A percentile compares a stretch with the other conserved stretches of the same genome.
phyloP scores from a whole-genome alignment of 2,797 vertebrate genomes.

The Gorsachius magnificus region DNA sequence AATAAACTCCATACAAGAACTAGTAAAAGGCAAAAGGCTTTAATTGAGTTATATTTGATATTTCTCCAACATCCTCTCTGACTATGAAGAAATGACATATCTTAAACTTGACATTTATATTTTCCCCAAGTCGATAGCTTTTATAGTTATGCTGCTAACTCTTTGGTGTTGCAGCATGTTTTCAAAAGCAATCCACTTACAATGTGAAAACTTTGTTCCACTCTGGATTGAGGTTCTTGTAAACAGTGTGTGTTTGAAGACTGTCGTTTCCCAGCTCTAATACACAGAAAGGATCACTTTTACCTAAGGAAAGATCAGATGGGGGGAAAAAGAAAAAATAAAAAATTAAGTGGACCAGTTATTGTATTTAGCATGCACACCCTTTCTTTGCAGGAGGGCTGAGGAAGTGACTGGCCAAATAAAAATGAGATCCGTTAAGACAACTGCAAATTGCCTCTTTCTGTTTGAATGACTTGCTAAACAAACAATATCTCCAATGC shows the following conservation, averaged over 20 bases:
- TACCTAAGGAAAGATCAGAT: constrained; percentile 79
- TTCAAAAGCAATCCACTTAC: constrained; percentile 79
- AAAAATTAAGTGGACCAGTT: not conserved
- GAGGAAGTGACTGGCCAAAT: not conserved
- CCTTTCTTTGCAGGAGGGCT: not conserved
- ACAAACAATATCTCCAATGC: fast-evolving
- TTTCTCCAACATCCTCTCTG: constrained; percentile 36
- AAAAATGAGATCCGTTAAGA: not conserved
- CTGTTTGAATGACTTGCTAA: not conserved
- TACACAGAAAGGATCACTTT: constrained; percentile 92
- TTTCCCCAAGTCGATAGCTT: constrained; percentile 25
- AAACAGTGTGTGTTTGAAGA: constrained; percentile 91
- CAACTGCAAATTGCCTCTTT: fast-evolving
- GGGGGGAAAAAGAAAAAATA: not conserved
- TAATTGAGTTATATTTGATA: constrained; percentile 55
- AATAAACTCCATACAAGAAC: constrained; percentile 54
- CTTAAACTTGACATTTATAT: constrained; percentile 44
- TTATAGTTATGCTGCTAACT: not conserved
- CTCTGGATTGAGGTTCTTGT: constrained; percentile 92
- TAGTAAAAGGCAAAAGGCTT: constrained; percentile 55
- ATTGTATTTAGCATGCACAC: not conserved
- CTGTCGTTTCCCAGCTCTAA: constrained; percentile 91
- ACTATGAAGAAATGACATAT: constrained; percentile 2
- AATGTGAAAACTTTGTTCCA: constrained; percentile 95
- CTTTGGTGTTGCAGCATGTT: not conserved